Percentiles rank a stretch among this genome's conserved stretches.
Evolutionary conservation across 2,113 vertebrate genomes (phyloP).

Genomic region (Tauraco erythrolophus): DNA sequence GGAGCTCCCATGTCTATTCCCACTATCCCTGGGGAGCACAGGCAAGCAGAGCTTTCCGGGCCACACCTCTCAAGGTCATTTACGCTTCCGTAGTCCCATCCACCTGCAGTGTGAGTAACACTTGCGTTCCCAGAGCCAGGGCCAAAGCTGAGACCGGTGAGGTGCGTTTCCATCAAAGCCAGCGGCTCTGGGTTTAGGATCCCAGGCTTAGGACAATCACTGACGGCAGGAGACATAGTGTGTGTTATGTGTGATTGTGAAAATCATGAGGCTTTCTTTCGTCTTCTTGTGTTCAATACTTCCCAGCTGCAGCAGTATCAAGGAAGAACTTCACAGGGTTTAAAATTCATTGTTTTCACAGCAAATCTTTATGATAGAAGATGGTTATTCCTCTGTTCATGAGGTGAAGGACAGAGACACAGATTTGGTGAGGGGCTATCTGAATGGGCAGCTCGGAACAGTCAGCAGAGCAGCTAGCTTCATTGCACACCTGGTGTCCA

Average conservation of each 20-base stretch:
- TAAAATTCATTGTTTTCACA: background rate
- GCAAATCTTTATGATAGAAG: background rate
- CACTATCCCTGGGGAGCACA: accelerated
- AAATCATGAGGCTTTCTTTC: background rate
- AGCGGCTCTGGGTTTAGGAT: background rate
- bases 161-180: background rate
- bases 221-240: background rate
- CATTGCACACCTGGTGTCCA: background rate
- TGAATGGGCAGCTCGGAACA: background rate
- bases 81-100: background rate
- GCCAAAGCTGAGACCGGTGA: background rate
- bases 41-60: background rate
- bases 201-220: background rate
- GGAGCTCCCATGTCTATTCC: background rate
- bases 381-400: background rate
- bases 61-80: background rate
- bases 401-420: background rate
- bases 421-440: accelerated
- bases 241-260: background rate
- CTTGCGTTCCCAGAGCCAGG: background rate
- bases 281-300: background rate
- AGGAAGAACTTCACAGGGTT: background rate
- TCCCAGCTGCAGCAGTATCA: background rate
- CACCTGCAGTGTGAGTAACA: background rate
- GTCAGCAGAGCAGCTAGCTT: background rate